A percentile compares a stretch with the other conserved stretches of the same genome.
Conservation (phyloP, 2,797 vertebrate species). For the Dallia pectoralis region DNA sequence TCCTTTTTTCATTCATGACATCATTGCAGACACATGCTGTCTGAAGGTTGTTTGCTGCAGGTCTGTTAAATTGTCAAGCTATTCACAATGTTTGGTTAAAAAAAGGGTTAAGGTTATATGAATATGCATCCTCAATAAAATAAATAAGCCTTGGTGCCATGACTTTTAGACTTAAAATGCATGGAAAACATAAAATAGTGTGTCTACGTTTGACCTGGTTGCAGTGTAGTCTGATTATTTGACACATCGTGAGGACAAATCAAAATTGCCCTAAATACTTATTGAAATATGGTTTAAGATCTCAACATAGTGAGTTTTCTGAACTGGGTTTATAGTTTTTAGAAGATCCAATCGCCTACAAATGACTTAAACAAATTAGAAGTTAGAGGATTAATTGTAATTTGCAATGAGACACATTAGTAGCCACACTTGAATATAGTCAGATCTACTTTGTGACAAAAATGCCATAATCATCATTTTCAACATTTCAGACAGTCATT, state of each 20-base stretch:
- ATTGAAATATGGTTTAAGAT: too few relatives aligned
- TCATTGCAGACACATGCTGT: conserved; percentile 4
- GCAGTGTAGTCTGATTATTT: background rate
- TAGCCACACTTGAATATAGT: too few relatives aligned
- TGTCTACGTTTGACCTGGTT: background rate
- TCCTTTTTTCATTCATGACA: background rate
- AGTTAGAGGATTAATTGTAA: too few relatives aligned
- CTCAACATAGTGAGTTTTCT: background rate
- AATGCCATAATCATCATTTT: too few relatives aligned
- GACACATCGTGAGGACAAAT: background rate
- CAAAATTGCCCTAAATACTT: background rate
- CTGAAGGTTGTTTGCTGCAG: background rate
- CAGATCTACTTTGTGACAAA: too few relatives aligned
- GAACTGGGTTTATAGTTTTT: too few relatives aligned
- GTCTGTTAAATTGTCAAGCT: background rate
- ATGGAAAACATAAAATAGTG: background rate
- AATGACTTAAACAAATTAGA: too few relatives aligned
- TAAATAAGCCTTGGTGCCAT: too few relatives aligned
- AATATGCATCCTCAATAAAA: background rate
- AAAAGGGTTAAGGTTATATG: too few relatives aligned
- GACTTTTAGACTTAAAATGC: background rate
- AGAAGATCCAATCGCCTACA: too few relatives aligned
- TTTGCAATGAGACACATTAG: too few relatives aligned
- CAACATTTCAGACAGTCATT: too few relatives aligned
- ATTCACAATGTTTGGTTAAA: background rate